Evolutionary conservation across 2,888 invertebrate species (phyloP).

Genomic region (Exephanes ischioxanthus): DNA sequence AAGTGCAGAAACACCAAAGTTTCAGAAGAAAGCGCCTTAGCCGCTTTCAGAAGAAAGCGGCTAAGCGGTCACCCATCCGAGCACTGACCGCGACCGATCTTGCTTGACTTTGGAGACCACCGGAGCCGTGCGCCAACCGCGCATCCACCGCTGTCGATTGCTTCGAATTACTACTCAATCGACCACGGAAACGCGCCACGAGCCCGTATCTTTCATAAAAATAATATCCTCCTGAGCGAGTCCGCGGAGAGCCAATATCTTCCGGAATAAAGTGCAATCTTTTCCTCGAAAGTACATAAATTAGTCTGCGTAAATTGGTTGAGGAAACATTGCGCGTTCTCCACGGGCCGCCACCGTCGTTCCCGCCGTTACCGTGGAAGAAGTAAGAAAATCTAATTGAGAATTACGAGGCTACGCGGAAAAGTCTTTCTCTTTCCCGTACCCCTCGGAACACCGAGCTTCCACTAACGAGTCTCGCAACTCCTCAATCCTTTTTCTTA

Average conservation of each 20-base stretch:
- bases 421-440: slow-evolving; percentile 47
- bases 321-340: slow-evolving; percentile 66
- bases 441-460: slow-evolving; percentile 5
- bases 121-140: too few relatives aligned
- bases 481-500: slow-evolving; percentile 49
- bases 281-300: slow-evolving; percentile 62
- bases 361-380: slow-evolving; percentile 26
- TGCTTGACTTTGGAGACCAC: too few relatives aligned
- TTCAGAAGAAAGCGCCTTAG: too few relatives aligned
- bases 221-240: slow-evolving; percentile 39
- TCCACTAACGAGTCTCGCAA: slow-evolving; percentile 53
- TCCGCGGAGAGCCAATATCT: slow-evolving; percentile 54
- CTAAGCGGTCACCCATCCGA: too few relatives aligned
- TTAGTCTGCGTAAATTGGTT: slow-evolving; percentile 64
- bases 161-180: too few relatives aligned
- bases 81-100: too few relatives aligned
- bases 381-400: slow-evolving; percentile 66
- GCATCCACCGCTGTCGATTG: too few relatives aligned
- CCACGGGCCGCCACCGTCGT: slow-evolving; percentile 37
- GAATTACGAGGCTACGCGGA: slow-evolving; percentile 63
- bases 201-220: not conserved
- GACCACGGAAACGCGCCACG: too few relatives aligned
- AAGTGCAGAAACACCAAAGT: too few relatives aligned
- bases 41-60: too few relatives aligned
- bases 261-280: slow-evolving; percentile 63